phyloP scores from a whole-genome alignment of 2,888 invertebrate genomes.

The Acanthosepion lycidas region DNA sequence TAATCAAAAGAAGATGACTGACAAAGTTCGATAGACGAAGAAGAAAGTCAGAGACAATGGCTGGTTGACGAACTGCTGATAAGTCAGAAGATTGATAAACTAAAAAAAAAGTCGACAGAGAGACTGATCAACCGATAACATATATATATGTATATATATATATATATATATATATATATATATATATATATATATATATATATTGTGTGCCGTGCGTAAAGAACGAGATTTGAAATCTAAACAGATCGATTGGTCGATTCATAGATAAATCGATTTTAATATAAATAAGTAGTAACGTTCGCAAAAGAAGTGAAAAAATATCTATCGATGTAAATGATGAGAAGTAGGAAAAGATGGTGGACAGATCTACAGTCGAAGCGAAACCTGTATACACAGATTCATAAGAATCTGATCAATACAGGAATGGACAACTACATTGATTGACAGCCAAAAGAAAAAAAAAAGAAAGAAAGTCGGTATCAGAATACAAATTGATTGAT shows the following conservation, averaged over 20 bases:
- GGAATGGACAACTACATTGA: background rate
- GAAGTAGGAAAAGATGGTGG: background rate
- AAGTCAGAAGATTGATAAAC: too few species aligned
- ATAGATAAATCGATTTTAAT: background rate
- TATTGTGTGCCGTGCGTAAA: background rate
- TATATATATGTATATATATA: too few species aligned
- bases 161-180: too few species aligned
- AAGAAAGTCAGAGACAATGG: too few species aligned
- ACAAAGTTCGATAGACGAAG: too few species aligned
- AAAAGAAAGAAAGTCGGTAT: background rate
- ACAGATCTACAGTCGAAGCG: background rate
- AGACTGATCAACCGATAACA: too few species aligned
- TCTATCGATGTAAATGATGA: background rate
- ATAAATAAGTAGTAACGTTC: background rate
- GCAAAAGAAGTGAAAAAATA: background rate
- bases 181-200: too few species aligned
- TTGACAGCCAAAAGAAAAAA: background rate
- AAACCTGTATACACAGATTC: background rate
- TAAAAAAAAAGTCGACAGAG: too few species aligned
- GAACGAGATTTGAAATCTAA: background rate
- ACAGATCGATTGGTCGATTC: background rate
- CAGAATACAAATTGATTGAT: background rate
- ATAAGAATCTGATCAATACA: background rate
- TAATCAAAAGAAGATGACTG: too few species aligned
- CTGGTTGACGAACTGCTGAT: too few species aligned